Percentiles rank a stretch among this genome's conserved stretches.
phyloP scores from a whole-genome alignment of 2,113 vertebrate genomes.

The Nycticorax nycticorax region DNA sequence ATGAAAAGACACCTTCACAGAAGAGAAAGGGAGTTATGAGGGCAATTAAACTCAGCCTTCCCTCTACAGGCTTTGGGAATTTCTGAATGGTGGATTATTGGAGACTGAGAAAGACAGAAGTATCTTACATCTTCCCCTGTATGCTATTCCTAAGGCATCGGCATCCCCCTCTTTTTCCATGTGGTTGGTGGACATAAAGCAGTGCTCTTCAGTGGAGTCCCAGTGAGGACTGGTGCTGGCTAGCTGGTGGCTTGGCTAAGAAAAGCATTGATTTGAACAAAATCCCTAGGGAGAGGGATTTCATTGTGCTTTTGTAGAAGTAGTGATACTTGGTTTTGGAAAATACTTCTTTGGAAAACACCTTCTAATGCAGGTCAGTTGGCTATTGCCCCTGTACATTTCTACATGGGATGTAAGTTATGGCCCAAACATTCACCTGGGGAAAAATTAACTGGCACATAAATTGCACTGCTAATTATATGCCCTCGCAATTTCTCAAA shows the following conservation, averaged over 20 bases:
- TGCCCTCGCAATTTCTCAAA: neutral
- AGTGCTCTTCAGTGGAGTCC: neutral
- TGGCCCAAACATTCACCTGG: neutral
- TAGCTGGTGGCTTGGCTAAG: neutral
- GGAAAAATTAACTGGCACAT: neutral
- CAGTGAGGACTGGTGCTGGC: neutral
- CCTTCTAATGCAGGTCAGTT: neutral
- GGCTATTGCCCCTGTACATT: neutral
- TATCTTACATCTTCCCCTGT: fast-evolving
- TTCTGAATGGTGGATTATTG: neutral
- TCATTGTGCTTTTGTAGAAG: neutral
- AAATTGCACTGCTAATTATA: neutral
- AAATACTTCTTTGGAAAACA: neutral
- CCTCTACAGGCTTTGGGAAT: neutral
- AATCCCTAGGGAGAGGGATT: neutral
- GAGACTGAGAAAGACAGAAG: neutral
- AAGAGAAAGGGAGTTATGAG: neutral
- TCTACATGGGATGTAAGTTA: neutral
- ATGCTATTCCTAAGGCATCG: neutral
- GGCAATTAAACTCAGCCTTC: neutral
- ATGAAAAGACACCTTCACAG: neutral
- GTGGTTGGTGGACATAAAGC: neutral
- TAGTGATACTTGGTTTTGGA: neutral
- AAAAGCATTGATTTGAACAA: neutral
- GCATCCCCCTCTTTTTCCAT: neutral